These are phyloP conservation scores for Myiopsitta monachus DNA, from an alignment of 2,113 vertebrate species.

Conservation along the genomic window DNA sequence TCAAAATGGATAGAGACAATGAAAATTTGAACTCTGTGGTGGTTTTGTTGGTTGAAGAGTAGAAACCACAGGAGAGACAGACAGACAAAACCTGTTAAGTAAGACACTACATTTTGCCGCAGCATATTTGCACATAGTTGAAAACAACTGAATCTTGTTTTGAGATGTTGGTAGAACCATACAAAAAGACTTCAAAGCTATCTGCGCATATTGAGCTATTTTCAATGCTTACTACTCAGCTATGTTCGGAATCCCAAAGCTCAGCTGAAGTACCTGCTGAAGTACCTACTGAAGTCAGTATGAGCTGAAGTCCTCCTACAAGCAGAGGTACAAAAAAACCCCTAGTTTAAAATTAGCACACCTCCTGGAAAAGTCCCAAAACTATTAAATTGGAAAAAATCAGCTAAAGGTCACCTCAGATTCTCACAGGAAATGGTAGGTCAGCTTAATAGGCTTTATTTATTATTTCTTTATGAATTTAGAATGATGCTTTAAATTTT, in stretches of 20 bases:
- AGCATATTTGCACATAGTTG: neutral
- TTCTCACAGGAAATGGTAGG: neutral
- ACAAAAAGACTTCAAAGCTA: neutral
- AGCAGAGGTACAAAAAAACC: neutral
- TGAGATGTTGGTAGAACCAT: neutral
- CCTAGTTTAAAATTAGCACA: neutral
- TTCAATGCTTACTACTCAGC: neutral
- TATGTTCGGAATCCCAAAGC: neutral
- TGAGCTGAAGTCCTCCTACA: too few relatives aligned
- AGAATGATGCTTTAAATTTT: slow-evolving; percentile 22
- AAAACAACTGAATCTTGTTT: neutral
- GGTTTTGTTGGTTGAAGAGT: neutral
- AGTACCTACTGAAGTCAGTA: too few relatives aligned
- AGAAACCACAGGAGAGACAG: neutral
- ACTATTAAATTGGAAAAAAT: neutral
- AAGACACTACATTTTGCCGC: neutral
- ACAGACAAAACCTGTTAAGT: neutral
- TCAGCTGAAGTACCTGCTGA: neutral
- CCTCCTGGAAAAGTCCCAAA: neutral
- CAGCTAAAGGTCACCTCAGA: neutral
- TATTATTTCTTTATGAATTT: neutral
- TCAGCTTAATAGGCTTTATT: slow-evolving; percentile 5
- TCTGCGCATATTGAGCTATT: neutral
- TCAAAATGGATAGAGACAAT: neutral
- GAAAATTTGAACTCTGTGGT: neutral